These are phyloP conservation scores for Rhodophaea formosa DNA, from an alignment of 2,888 invertebrate species.

Conservation along the genomic window DNA sequence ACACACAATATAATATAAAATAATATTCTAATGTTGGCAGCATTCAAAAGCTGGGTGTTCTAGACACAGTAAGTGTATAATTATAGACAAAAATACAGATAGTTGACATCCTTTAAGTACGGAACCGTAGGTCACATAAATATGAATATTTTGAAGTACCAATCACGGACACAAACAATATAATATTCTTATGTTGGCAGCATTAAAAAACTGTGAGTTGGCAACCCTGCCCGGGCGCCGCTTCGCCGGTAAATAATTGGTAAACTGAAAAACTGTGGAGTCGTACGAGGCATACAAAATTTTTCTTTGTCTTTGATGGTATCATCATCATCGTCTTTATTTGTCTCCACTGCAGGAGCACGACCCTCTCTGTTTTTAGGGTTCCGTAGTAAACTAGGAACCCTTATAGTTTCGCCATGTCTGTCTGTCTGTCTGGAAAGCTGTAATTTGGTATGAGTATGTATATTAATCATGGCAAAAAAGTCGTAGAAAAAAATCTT, in stretches of 20 bases:
- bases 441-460: too few relatives aligned
- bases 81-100: too few relatives aligned
- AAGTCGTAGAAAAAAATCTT: too few relatives aligned
- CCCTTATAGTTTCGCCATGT: too few relatives aligned
- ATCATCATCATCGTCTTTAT: too few relatives aligned
- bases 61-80: too few relatives aligned
- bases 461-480: too few relatives aligned
- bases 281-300: conserved; percentile 18
- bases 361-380: too few relatives aligned
- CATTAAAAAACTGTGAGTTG: conserved; percentile 64
- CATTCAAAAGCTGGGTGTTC: conserved; percentile 62
- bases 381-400: too few relatives aligned
- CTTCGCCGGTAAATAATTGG: conserved; percentile 74
- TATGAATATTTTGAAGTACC: conserved; percentile 15
- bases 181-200: conserved; percentile 56
- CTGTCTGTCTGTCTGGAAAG: too few relatives aligned
- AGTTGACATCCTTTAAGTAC: too few relatives aligned
- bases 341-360: too few relatives aligned
- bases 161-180: conserved; percentile 20
- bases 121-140: neutral
- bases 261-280: conserved; percentile 56
- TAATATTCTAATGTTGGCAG: conserved; percentile 58
- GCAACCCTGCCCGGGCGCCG: conserved; percentile 58
- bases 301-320: neutral
- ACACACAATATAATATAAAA: conserved; percentile 26